These are phyloP conservation scores for Epinotia ramella DNA, from an alignment of 2,888 invertebrate species.

Conservation along the genomic window DNA sequence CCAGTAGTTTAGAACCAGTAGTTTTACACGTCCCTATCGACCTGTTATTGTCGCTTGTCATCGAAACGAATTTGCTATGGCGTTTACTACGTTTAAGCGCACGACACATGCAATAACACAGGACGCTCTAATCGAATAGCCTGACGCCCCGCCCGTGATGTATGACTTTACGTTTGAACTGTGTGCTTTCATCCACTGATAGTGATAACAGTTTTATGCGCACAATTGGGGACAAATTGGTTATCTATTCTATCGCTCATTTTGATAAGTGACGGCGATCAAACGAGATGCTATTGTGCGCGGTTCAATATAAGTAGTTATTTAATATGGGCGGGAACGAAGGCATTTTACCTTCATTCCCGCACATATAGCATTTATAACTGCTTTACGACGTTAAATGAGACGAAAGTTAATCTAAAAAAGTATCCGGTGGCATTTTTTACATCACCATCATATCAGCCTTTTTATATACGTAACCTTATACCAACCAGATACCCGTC, in stretches of 20 bases:
- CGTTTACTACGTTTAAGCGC: slow-evolving; percentile 9
- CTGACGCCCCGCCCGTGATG: slow-evolving; percentile 25
- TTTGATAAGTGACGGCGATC: not conserved
- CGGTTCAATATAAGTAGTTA: too few species aligned
- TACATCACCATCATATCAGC: too few species aligned
- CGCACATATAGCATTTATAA: too few species aligned
- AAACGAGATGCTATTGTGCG: not conserved
- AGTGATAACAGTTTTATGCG: slow-evolving; percentile 17
- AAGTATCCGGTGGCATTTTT: too few species aligned
- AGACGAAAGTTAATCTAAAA: too few species aligned
- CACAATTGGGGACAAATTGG: slow-evolving; percentile 19
- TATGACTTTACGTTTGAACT: slow-evolving; percentile 32
- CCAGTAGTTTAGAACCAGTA: too few species aligned
- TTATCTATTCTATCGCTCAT: not conserved
- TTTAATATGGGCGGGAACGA: too few species aligned
- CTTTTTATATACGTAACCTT: too few species aligned
- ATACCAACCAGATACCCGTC: too few species aligned
- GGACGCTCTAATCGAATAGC: slow-evolving; percentile 31
- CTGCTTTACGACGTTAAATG: too few species aligned
- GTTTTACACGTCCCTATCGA: not conserved
- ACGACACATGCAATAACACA: slow-evolving; percentile 23
- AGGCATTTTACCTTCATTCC: too few species aligned
- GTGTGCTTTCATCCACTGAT: slow-evolving; percentile 17
- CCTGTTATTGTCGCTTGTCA: slow-evolving; percentile 6
- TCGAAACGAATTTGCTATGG: slow-evolving; percentile 19